Evolutionary conservation across 2,888 invertebrate genomes (phyloP), one percentile per base, ranked within the genome.

Genomic region (Silvanus unidentatus): DNA sequence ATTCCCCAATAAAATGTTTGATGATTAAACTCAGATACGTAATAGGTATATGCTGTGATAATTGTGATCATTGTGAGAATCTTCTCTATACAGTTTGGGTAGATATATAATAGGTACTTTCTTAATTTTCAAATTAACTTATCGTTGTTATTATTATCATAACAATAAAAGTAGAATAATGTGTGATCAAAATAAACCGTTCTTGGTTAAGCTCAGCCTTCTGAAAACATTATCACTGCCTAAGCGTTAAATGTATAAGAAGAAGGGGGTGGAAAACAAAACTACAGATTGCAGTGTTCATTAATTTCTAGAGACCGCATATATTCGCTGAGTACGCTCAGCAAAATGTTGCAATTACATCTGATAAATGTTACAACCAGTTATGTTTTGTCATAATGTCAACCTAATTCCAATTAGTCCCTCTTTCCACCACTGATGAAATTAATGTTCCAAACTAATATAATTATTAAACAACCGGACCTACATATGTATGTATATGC

Each of bases 271-370:
- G 39, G 39, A 30, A 44, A 42, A 40, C 44, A 42, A n/a, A 15
- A 40, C 22, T 22, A 41, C 36, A 39, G 46, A 47, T 42, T 49
- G 49, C 43, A 32, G 12, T 32, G 32, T 32, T 32, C 32, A 44
- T 47, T 47, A 44, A 44, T 47, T 49, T 40, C 39, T 40, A 39
- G 22, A 45, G 22, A 42, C 44, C 47, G 40, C 45, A 42, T 44
- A 47, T 14, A 42, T 29, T 44, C 40, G 36, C 42, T 32, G 32
- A 16, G 42, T 49, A 43, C 44, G 39, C 36, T 37, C 40, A 40
- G 48, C 43, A 43, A 48, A 50, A 49, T 48, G 50, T 44, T 52
- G 48, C 44, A 37, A 47, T 49, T 43, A 36, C 47, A 50, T 53
- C 47, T 45, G 47, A 47, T 50, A 49, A 48, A 49, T 50, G 46